Percentiles rank a stretch among this genome's conserved stretches.
These are phyloP conservation scores for Axinella damicornis DNA, from an alignment of 37 sponge, comb jelly and placozoan species.

Conservation along the genomic window DNA sequence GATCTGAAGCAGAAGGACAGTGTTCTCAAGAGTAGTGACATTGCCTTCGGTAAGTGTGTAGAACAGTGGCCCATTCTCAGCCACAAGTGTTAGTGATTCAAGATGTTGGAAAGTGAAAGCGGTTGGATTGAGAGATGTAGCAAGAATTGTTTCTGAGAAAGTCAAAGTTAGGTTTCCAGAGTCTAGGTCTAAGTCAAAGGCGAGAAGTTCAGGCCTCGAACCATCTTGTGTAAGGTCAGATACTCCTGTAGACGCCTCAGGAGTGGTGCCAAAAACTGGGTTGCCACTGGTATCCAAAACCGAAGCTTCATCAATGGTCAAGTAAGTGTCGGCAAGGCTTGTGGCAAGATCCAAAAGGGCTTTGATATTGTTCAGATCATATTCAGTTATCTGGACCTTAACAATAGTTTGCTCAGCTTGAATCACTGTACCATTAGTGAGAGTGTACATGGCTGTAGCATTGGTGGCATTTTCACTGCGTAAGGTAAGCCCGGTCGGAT, in stretches of 20 bases:
- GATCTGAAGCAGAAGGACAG: constrained; percentile 50
- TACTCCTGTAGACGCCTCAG: constrained; percentile 45
- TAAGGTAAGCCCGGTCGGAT: constrained; percentile 53
- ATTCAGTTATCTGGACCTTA: constrained; percentile 46
- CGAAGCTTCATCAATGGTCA: constrained; percentile 49
- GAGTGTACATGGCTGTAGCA: constrained; percentile 29
- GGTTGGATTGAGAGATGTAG: constrained; percentile 37
- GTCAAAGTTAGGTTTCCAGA: constrained; percentile 70
- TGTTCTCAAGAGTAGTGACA: constrained; percentile 41
- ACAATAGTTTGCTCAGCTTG: constrained; percentile 50
- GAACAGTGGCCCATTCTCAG: constrained; percentile 21
- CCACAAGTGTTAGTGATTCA: constrained; percentile 3
- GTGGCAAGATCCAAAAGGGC: constrained; percentile 63
- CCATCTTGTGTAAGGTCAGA: constrained; percentile 44
- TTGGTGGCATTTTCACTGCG: constrained; percentile 32
- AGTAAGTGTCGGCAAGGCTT: constrained; percentile 62
- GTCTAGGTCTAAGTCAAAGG: constrained; percentile 81
- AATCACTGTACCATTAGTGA: constrained; percentile 61
- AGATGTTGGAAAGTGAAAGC: constrained; percentile 65
- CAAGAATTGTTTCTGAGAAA: constrained; percentile 82
- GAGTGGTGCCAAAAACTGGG: constrained; percentile 36
- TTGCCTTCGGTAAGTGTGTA: constrained; percentile 64
- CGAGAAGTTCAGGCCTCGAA: constrained; percentile 57
- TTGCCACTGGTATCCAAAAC: constrained; percentile 77
- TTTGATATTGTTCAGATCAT: constrained; percentile 85